Percentiles rank a stretch among this genome's conserved stretches.
Evolutionary conservation across 1,140 invertebrate genomes (phyloP).

Genomic region (Asbolus verrucosus): DNA sequence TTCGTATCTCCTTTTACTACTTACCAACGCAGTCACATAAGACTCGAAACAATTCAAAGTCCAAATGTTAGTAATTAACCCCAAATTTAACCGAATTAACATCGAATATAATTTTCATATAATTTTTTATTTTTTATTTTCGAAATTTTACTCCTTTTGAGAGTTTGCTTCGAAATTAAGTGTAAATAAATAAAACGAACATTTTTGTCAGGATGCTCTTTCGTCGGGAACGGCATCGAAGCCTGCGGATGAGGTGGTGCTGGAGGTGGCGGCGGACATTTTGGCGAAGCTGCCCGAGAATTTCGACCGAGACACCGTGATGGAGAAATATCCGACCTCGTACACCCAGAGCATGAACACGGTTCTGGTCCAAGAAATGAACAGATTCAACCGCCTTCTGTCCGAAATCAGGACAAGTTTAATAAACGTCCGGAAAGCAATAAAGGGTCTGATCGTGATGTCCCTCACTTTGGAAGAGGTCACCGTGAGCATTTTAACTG

Average conservation of each 20-base stretch:
- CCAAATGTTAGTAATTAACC: too few relatives aligned
- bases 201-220: conserved; percentile 59
- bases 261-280: conserved; percentile 78
- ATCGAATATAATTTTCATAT: too few relatives aligned
- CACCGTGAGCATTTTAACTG: conserved; percentile 83
- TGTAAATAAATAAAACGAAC: too few relatives aligned
- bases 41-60: too few relatives aligned
- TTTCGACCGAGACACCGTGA: conserved; percentile 76
- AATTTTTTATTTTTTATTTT: too few relatives aligned
- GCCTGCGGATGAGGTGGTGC: conserved; percentile 77
- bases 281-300: conserved; percentile 79
- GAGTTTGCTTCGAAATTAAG: too few relatives aligned
- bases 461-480: conserved; percentile 90
- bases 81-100: too few relatives aligned
- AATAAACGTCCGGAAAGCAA: conserved; percentile 85
- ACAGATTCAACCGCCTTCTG: conserved; percentile 87
- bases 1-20: too few relatives aligned
- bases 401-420: conserved; percentile 80
- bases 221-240: conserved; percentile 66
- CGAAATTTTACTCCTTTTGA: too few relatives aligned
- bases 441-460: conserved; percentile 92
- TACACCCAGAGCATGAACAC: conserved; percentile 93
- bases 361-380: conserved; percentile 94
- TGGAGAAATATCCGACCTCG: conserved; percentile 81
- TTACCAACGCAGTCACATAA: too few relatives aligned